phyloP scores from a whole-genome alignment of 1,140 invertebrate species.

The Calephelis nemesis region DNA sequence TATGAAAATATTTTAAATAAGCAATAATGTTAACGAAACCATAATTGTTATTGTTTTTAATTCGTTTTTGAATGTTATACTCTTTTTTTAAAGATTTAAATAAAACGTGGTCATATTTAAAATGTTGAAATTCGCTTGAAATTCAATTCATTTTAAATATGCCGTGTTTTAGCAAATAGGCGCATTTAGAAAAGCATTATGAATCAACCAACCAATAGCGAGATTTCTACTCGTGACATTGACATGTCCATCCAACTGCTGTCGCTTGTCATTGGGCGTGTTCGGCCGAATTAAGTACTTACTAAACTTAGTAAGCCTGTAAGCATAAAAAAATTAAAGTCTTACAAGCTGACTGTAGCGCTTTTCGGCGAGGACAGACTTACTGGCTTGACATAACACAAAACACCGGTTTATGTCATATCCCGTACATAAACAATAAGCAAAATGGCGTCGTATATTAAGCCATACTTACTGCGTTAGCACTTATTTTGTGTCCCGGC shows the following conservation, averaged over 20 bases:
- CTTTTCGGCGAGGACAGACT: too few species aligned
- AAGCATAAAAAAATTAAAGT: too few species aligned
- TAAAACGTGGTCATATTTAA: constrained; percentile 18
- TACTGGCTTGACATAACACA: too few species aligned
- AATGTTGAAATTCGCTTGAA: constrained; percentile 5
- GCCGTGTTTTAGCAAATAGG: neutral
- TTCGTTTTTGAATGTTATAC: constrained; percentile 4
- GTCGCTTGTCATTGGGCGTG: too few species aligned
- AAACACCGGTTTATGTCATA: too few species aligned
- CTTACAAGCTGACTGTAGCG: too few species aligned
- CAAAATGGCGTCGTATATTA: too few species aligned
- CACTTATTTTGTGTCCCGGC: too few species aligned
- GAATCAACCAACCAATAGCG: neutral
- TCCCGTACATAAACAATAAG: too few species aligned
- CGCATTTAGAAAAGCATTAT: neutral
- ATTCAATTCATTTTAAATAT: neutral
- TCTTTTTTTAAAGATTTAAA: neutral
- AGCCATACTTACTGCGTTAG: too few species aligned
- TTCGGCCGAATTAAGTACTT: too few species aligned
- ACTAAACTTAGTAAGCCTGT: too few species aligned
- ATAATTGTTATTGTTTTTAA: constrained; percentile 7
- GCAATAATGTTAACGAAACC: constrained; percentile 5
- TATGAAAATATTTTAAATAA: constrained; percentile 11
- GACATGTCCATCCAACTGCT: neutral
- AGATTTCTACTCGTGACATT: neutral